Conservation (phyloP, 1,140 invertebrate species). For the Drosophila oshimai region DNA sequence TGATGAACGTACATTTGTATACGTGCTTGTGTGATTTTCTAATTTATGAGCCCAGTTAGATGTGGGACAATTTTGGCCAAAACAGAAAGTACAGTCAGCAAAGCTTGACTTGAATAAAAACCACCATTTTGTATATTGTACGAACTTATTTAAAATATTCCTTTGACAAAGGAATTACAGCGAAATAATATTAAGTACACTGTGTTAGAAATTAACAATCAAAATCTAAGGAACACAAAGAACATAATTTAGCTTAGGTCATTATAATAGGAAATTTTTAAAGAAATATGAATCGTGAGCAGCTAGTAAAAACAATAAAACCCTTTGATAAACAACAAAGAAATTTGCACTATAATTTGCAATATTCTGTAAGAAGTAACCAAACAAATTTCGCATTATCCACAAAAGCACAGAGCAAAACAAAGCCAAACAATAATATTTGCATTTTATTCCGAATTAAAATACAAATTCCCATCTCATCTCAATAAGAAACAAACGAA, state of each 20-base stretch:
- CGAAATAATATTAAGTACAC: no score
- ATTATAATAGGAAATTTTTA: no score
- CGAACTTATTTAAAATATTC: no score
- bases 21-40: slow-evolving; percentile 52
- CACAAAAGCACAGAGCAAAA: slow-evolving; percentile 22
- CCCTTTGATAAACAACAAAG: no score
- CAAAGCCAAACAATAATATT: slow-evolving; percentile 24
- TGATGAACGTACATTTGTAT: slow-evolving; percentile 34
- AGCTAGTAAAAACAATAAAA: no score
- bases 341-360: slow-evolving; percentile 3
- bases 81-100: neutral
- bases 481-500: slow-evolving; percentile 11
- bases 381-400: neutral
- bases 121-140: no score
- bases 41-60: slow-evolving; percentile 67
- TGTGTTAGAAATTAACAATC: no score
- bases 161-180: no score
- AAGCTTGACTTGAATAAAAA: neutral
- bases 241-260: no score
- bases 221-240: no score
- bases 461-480: slow-evolving; percentile 19
- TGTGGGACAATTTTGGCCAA: slow-evolving; percentile 23
- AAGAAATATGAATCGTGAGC: no score
- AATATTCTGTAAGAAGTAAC: neutral
- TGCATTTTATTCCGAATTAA: slow-evolving; percentile 43